Evolutionary conservation across 2,797 vertebrate genomes (phyloP), one percentile per base, ranked within the genome.

Genomic region (Betta splendens): DNA sequence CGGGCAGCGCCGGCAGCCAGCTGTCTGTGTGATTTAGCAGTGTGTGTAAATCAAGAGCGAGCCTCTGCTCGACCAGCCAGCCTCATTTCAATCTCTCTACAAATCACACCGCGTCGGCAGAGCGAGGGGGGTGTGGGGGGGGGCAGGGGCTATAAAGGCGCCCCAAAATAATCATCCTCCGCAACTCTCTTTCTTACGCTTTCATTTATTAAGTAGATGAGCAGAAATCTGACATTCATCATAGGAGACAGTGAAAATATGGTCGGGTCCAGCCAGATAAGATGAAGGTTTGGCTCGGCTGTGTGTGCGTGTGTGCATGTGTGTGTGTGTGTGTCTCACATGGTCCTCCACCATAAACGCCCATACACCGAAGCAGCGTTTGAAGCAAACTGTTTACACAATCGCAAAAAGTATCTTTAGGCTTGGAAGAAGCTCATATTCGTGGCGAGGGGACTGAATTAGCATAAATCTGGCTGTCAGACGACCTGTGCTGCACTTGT

Each of bases 11-110:
- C 79, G 67, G 84, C 80, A 83, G 77, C 80, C 80, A 60, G 85
- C 85, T 88, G 85, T 89, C 85, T 85, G 55, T 76, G 83, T 90
- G 90, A 91, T 90, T 90, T 90, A 90, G 79, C 77, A 56, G 69
- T 56, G 63, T 20, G 69, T 72, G 80, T 92, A 92, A 91, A 91
- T 92, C 89, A 90, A 72, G 61, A 72, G 67, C 56, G 54, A 53
- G 81, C 69, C 85, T 75, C 57, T 52, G 69, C 77, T 66, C 81
- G 59, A 81, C 79, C 79, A 82, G 81, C 85, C 83, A 78, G 82
- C 52, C 77, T 89, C 86, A 87, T 89, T 90, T 87, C 89, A 89
- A 89, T 87, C 83, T 74, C 65, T 78, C 80, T 69, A 90, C 89
- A 91, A 91, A 91, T 92, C 89, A 89, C 82, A 69, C 56, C 54